Evolutionary conservation across 2,797 vertebrate genomes (phyloP).

Genomic region (Falco novaeseelandiae): DNA sequence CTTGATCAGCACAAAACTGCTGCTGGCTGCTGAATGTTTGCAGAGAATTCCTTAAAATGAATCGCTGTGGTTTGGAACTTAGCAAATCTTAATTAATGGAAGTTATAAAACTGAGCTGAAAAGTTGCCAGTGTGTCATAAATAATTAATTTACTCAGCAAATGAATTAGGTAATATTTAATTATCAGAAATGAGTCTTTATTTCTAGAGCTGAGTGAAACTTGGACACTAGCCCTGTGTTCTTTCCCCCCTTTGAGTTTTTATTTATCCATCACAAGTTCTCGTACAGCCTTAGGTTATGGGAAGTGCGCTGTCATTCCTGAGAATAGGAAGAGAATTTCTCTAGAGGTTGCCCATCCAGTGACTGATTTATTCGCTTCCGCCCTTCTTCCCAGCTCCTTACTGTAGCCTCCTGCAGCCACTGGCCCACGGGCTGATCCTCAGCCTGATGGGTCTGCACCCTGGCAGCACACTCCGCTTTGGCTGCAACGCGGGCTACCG

Average conservation of each 20-base stretch:
- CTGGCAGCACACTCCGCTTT: constrained; percentile 91
- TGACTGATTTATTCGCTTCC: background rate
- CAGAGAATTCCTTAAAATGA: constrained; percentile 33
- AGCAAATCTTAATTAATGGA: constrained; percentile 32
- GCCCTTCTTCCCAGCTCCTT: constrained; percentile 83
- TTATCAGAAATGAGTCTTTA: constrained; percentile 15
- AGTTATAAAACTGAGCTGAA: constrained; percentile 4
- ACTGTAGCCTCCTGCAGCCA: constrained; percentile 91
- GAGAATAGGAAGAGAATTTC: fast-evolving
- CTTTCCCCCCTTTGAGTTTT: background rate
- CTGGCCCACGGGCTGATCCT: constrained; percentile 90
- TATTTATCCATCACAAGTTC: fast-evolving
- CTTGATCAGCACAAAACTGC: background rate
- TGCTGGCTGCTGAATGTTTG: background rate
- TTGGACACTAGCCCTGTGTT: background rate
- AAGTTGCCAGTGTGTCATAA: constrained; percentile 10
- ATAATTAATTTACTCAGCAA: constrained; percentile 5
- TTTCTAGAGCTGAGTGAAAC: background rate
- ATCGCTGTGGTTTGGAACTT: background rate
- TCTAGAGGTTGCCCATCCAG: fast-evolving
- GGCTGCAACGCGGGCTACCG: constrained; percentile 90
- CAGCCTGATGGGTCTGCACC: constrained; percentile 88
- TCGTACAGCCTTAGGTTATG: background rate
- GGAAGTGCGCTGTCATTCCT: background rate
- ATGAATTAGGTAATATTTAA: constrained; percentile 57